Percentiles rank a stretch among this genome's conserved stretches.
These are phyloP conservation scores for Nothoprocta perdicaria DNA, from an alignment of 2,113 vertebrate species.

Conservation along the genomic window DNA sequence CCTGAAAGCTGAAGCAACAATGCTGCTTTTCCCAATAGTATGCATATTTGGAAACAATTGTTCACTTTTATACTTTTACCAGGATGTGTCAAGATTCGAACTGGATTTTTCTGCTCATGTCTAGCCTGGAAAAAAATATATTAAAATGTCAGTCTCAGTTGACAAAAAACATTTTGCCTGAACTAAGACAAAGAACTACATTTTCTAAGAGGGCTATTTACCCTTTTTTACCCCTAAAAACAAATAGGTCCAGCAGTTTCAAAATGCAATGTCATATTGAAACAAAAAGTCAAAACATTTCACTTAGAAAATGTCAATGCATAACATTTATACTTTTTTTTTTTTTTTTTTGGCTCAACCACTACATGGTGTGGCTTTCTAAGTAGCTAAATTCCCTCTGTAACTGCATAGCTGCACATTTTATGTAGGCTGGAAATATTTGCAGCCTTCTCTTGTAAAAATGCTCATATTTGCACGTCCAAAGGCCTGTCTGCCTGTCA, in stretches of 20 bases:
- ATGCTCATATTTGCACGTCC: background rate
- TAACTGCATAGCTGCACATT: background rate
- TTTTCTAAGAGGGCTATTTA: conserved; percentile 59
- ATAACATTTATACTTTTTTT: conserved; percentile 53
- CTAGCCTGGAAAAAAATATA: conserved; percentile 47
- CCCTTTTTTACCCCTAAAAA: conserved; percentile 1
- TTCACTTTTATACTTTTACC: conserved; percentile 32
- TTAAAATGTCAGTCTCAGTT: conserved; percentile 62
- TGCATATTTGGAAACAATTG: conserved; percentile 37
- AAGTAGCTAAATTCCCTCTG: conserved; percentile 14
- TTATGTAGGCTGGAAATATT: conserved; percentile 18
- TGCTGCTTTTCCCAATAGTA: conserved; percentile 4
- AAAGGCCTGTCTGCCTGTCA: background rate
- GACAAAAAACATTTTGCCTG: conserved; percentile 43
- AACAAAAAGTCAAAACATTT: conserved; percentile 69
- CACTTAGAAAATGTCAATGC: conserved; percentile 59
- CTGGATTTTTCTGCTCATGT: conserved; percentile 7
- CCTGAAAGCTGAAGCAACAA: conserved; percentile 28
- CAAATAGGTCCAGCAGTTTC: conserved; percentile 52
- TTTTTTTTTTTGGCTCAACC: conserved; percentile 28
- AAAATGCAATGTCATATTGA: conserved; percentile 53
- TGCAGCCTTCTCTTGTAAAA: background rate
- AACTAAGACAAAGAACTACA: conserved; percentile 47
- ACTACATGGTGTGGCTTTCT: conserved; percentile 17
- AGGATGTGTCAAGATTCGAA: conserved; percentile 41